These are phyloP conservation scores for Eremobia ochroleuca DNA, from an alignment of 2,888 invertebrate species.

Conservation along the genomic window DNA sequence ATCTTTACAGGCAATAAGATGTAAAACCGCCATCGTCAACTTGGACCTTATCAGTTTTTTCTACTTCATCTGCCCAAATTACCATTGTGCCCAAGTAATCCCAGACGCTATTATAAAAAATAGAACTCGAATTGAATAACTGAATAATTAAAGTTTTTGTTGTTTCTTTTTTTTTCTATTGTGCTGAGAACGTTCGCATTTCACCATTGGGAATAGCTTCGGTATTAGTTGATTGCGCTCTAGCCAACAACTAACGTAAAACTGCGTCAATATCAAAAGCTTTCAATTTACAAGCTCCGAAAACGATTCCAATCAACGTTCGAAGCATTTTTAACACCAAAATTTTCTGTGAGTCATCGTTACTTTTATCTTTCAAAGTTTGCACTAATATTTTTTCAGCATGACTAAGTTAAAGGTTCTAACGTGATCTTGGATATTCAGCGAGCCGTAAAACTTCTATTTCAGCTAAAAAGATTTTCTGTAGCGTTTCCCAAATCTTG, in stretches of 20 bases:
- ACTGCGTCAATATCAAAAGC: constrained; percentile 40
- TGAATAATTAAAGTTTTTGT: constrained; percentile 66
- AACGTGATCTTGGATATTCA: constrained; percentile 62
- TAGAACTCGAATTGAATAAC: constrained; percentile 67
- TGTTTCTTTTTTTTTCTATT: constrained; percentile 42
- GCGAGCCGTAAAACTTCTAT: constrained; percentile 60
- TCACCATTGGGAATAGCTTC: constrained; percentile 58
- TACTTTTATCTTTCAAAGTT: constrained; percentile 54
- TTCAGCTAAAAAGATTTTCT: constrained; percentile 58
- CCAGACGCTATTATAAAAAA: constrained; percentile 65
- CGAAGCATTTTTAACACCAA: constrained; percentile 24
- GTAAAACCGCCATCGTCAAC: constrained; percentile 22
- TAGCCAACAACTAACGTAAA: constrained; percentile 43
- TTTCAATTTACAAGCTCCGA: constrained; percentile 37
- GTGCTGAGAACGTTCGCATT: constrained; percentile 28
- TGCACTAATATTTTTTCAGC: constrained; percentile 49
- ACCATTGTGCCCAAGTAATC: constrained; percentile 55
- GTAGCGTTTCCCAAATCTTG: constrained; percentile 39
- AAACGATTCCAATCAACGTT: constrained; percentile 41
- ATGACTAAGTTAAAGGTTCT: constrained; percentile 61
- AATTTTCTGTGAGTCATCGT: constrained; percentile 42
- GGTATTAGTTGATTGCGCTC: constrained; percentile 59
- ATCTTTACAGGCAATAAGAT: constrained; percentile 52
- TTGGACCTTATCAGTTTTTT: constrained; percentile 24
- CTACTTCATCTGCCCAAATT: constrained; percentile 44